These are phyloP conservation scores for Stenurella melanura DNA, from an alignment of 2,888 invertebrate genomes.

Conservation along the genomic window DNA sequence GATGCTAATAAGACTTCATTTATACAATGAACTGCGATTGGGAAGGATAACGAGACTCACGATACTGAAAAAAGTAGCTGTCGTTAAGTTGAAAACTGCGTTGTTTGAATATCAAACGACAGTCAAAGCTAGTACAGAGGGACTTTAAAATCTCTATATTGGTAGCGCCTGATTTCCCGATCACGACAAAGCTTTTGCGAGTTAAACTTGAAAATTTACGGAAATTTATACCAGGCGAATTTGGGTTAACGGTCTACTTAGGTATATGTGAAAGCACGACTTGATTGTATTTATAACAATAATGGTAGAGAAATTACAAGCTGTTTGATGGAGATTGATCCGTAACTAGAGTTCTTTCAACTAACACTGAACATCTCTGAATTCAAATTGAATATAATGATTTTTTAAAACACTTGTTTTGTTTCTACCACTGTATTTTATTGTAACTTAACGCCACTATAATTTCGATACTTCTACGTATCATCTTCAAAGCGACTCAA, in stretches of 20 bases:
- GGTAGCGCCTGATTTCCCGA: constrained; percentile 4
- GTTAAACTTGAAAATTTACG: neutral
- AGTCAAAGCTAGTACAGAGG: constrained; percentile 2
- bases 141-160: neutral
- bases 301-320: no score
- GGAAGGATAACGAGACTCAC: constrained; percentile 15
- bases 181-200: neutral
- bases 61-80: constrained; percentile 24
- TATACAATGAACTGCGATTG: constrained; percentile 24
- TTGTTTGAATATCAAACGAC: constrained; percentile 29
- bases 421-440: no score
- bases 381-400: no score
- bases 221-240: neutral
- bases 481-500: no score
- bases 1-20: constrained; percentile 22
- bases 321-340: no score
- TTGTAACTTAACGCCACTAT: no score
- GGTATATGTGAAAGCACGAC: no score
- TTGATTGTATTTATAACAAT: neutral
- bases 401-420: no score
- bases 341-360: no score
- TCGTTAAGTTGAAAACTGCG: constrained; percentile 27
- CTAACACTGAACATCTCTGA: no score
- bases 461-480: no score
- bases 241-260: neutral